Base-by-base conservation (phyloP, 92 coral and sea anemone genomes). In the Epizoanthus fatuus region DNA sequence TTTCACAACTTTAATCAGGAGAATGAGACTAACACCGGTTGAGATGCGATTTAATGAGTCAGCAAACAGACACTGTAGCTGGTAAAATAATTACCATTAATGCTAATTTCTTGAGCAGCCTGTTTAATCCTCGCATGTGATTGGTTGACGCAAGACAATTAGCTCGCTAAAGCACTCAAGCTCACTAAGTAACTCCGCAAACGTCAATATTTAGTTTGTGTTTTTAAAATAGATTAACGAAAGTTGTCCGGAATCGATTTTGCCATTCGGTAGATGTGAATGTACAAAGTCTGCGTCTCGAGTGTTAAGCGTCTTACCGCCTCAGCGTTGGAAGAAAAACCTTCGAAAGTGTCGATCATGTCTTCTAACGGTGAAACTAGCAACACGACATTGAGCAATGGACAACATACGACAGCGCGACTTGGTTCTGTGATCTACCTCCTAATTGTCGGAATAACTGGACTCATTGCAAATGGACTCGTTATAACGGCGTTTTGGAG, bases 401-500 rank as follows among this genome's bases (percentile, higher is more conserved):
- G 2, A 6, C 82, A 58, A 59, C 39, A 77, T 7, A 58, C 70
- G 15, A 65, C 81, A 0, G 90, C 91, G 13, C 80, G 96, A 22
- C 72, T 84, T 15, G 91, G 84, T 2, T 92, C 98, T 3, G 93
- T 95, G 8, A 78, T 85, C 0, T 96, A 92, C 55, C 87, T 96
- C 3, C 78, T 91, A 32, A 73, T 95, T 0, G 87, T 96, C 3
- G 99, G 96, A 40, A 81, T 80, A 11, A 45, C 91, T 9, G 99
- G 99, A 66, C 72, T 94, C 32, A 66, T 93, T 32, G 95, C 94
- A 53, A 96, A 96, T 77, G 87, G 91, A 37, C 90, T 96, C 16
- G 98, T 96, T 3, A 86, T 96, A 39, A 52, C 87, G 13, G 98
- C 93, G 0, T 95, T 95, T 70, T 86, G 93, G 86, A 96, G 86